Percentiles rank a stretch among this genome's conserved stretches.
These are phyloP conservation scores for Andrena bicolor DNA, from an alignment of 2,888 invertebrate genomes.

Conservation along the genomic window DNA sequence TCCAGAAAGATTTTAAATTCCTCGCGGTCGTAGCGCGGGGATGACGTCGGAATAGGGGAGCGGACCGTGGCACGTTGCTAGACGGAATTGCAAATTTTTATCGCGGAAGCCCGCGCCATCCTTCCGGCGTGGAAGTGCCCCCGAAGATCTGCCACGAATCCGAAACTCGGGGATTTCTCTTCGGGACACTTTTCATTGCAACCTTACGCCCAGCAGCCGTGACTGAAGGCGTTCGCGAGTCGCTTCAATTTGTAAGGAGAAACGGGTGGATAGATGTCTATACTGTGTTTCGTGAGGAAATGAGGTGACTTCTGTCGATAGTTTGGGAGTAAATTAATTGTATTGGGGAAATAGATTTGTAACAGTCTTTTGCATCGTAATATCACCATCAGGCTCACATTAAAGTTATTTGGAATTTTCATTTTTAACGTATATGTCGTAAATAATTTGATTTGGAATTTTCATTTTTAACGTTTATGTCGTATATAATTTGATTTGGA, in stretches of 20 bases:
- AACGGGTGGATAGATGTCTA: not conserved
- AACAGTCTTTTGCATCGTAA: too few relatives aligned
- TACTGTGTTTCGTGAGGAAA: not conserved
- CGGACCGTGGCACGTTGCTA: not conserved
- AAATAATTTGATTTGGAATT: too few relatives aligned
- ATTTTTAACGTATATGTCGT: too few relatives aligned
- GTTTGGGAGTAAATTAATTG: not conserved
- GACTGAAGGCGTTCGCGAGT: not conserved
- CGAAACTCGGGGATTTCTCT: slow-evolving; percentile 13
- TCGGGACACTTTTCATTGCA: not conserved
- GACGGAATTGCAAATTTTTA: slow-evolving; percentile 62
- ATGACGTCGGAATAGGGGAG: not conserved
- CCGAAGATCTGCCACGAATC: slow-evolving; percentile 24
- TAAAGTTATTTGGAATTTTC: too few relatives aligned
- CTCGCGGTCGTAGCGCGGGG: slow-evolving; percentile 11
- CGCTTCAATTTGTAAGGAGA: not conserved
- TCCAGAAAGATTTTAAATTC: slow-evolving; percentile 57
- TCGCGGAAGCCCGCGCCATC: slow-evolving; percentile 37
- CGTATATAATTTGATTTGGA: too few relatives aligned
- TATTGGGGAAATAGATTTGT: too few relatives aligned
- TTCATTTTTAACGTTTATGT: too few relatives aligned
- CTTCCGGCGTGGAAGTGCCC: slow-evolving; percentile 26
- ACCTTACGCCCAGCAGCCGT: not conserved
- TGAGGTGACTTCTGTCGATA: not conserved
- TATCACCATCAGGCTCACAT: too few relatives aligned